These are phyloP conservation scores for Neoscelio sp. DNA, from an alignment of 2,888 invertebrate genomes.

Conservation along the genomic window DNA sequence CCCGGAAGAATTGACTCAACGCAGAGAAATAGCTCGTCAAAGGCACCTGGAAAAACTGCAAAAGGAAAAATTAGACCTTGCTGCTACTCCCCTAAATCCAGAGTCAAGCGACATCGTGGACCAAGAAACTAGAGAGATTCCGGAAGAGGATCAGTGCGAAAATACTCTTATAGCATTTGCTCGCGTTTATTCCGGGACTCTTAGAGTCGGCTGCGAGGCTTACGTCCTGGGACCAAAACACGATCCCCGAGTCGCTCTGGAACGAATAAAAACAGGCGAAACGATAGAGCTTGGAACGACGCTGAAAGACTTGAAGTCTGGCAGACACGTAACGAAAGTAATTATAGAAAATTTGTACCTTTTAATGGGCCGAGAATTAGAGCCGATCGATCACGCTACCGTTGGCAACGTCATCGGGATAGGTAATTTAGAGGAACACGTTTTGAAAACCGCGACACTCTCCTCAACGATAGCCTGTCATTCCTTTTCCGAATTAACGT, in stretches of 20 bases:
- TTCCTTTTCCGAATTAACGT: slow-evolving; percentile 92
- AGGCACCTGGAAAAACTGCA: slow-evolving; percentile 85
- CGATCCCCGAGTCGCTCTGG: slow-evolving; percentile 87
- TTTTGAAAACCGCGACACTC: slow-evolving; percentile 95
- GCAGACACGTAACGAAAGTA: slow-evolving; percentile 87
- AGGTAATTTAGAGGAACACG: slow-evolving; percentile 92
- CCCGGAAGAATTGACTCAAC: slow-evolving; percentile 88
- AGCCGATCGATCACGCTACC: slow-evolving; percentile 90
- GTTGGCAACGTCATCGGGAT: slow-evolving; percentile 97
- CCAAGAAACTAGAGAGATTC: slow-evolving; percentile 24
- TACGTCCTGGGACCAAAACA: slow-evolving; percentile 95
- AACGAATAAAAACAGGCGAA: slow-evolving; percentile 81
- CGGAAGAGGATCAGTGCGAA: slow-evolving; percentile 79
- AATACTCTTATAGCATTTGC: slow-evolving; percentile 95
- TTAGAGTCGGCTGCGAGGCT: slow-evolving; percentile 90
- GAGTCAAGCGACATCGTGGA: slow-evolving; percentile 19
- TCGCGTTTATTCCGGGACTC: slow-evolving; percentile 94
- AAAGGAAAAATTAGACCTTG: slow-evolving; percentile 76
- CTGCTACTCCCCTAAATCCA: slow-evolving; percentile 18
- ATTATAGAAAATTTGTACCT: slow-evolving; percentile 91
- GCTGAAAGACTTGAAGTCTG: slow-evolving; percentile 86
- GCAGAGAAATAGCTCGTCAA: slow-evolving; percentile 88
- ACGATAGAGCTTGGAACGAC: slow-evolving; percentile 84
- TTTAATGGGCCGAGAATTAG: slow-evolving; percentile 96
- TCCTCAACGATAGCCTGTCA: slow-evolving; percentile 92